These are phyloP conservation scores for Nymphalis urticae DNA, from an alignment of 2,888 invertebrate genomes.

Conservation along the genomic window DNA sequence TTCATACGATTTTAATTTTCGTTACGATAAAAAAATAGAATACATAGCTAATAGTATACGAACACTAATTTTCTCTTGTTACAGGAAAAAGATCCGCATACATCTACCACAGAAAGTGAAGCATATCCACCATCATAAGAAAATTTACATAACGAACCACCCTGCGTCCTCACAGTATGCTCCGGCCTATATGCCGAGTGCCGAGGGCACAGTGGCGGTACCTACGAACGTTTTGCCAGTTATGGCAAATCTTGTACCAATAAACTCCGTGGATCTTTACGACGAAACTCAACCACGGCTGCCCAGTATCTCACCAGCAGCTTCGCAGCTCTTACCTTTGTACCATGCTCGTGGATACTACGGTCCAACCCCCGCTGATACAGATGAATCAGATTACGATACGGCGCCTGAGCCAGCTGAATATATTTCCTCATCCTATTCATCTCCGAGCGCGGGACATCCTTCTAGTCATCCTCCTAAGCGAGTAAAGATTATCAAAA, in stretches of 20 bases:
- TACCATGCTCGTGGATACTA: slow-evolving; percentile 76
- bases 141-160: slow-evolving; percentile 78
- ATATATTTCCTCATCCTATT: slow-evolving; percentile 55
- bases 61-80: slow-evolving; percentile 67
- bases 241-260: slow-evolving; percentile 58
- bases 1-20: slow-evolving; percentile 27
- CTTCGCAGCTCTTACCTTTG: slow-evolving; percentile 70
- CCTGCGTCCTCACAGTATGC: slow-evolving; percentile 74
- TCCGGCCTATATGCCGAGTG: slow-evolving; percentile 71
- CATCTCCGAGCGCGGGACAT: slow-evolving; percentile 48
- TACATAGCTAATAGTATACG: slow-evolving; percentile 40
- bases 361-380: slow-evolving; percentile 64
- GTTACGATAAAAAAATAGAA: background rate
- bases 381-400: slow-evolving; percentile 69
- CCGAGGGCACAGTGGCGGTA: slow-evolving; percentile 68
- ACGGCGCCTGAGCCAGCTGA: slow-evolving; percentile 58
- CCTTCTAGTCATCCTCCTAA: slow-evolving; percentile 54
- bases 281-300: slow-evolving; percentile 58
- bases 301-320: slow-evolving; percentile 52
- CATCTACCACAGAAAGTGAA: slow-evolving; percentile 81
- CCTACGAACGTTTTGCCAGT: slow-evolving; percentile 64
- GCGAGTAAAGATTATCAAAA: slow-evolving; percentile 68
- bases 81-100: slow-evolving; percentile 81
- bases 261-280: slow-evolving; percentile 65
- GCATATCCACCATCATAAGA: slow-evolving; percentile 80